These are phyloP conservation scores for Eurystomus glaucurus DNA, from an alignment of 2,797 vertebrate genomes.

Conservation along the genomic window DNA sequence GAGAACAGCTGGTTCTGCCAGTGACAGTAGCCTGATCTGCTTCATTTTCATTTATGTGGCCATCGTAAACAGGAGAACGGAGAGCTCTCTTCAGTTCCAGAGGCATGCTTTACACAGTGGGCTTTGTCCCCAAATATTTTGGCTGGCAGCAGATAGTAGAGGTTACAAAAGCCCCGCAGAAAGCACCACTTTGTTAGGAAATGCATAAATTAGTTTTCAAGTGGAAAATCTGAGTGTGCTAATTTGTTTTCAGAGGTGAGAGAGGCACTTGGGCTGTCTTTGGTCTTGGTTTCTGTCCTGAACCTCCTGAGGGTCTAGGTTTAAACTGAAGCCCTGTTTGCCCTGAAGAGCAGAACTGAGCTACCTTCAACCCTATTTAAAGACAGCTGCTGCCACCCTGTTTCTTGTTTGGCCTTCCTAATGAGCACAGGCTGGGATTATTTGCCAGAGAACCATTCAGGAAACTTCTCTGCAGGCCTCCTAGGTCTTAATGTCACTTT, in stretches of 20 bases:
- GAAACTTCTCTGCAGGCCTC: not conserved
- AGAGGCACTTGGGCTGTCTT: not conserved
- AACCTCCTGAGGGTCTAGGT: not conserved
- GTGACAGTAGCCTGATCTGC: not conserved
- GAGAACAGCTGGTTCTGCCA: not conserved
- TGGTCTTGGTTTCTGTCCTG: not conserved
- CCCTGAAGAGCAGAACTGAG: not conserved
- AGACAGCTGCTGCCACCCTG: not conserved
- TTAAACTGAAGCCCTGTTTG: not conserved
- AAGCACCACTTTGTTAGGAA: constrained; percentile 32
- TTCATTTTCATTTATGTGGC: not conserved
- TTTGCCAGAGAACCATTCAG: not conserved
- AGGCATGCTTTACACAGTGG: not conserved
- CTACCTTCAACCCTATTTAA: not conserved
- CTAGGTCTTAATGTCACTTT: not conserved
- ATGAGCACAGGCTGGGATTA: not conserved
- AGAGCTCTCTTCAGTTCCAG: constrained; percentile 14
- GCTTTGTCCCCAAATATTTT: constrained; percentile 40
- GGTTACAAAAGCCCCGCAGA: not conserved
- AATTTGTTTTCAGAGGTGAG: not conserved
- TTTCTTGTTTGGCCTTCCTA: not conserved
- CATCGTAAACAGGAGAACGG: not conserved
- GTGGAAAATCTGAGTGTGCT: constrained; percentile 25
- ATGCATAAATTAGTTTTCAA: constrained; percentile 53
- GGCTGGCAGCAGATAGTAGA: constrained; percentile 9